Base-by-base conservation (phyloP, 1,140 invertebrate genomes). In the Heliconius nattereri region DNA sequence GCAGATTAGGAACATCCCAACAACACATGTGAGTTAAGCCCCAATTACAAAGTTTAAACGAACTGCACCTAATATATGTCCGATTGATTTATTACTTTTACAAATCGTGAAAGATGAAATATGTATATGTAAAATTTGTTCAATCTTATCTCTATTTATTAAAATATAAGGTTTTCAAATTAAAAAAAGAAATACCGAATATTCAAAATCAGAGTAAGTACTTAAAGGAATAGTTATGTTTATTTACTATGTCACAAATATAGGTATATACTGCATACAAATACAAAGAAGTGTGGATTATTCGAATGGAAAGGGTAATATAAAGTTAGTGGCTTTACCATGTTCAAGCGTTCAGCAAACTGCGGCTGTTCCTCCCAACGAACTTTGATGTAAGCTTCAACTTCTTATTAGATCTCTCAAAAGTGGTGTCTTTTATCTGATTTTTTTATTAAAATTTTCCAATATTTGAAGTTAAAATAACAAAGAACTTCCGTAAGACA, bases 281-380 rank as follows among this genome's bases (percentile, higher is more conserved):
- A 26, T 66, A 66, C 23, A 66, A 66, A 29, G 9, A 29, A 66
- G 60, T 11, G 8, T 75, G 45, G 52, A 60, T 76, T 70, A 76
- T 70, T 40, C 75, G 19, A 71, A 76, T 60, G 19, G 75, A 76
- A 76, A 32, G 60, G 54, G 35, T 76, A 76, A 76, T 76, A 76
- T 76, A 76, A 70, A 76, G 57, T 76, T 76, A 70, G 60, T 70
- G 75, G 75, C 60, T 76, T 75, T 76, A 76, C 75, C 37, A 76
- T 71, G 75, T 71, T 76, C 75, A 76, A 76, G 75, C 75, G 75
- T 76, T 76, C 75, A 76, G 60, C 75, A 76, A 76, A 76, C 75
- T 76, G 60, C 60, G 60, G 60, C 57, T 66, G 23, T 29, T 71
- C 74, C 32, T 66, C 35, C 54, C 57, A 60, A 40, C 35, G 75